phyloP scores from a whole-genome alignment of 2,113 vertebrate species.

The Coreoperca whiteheadi region DNA sequence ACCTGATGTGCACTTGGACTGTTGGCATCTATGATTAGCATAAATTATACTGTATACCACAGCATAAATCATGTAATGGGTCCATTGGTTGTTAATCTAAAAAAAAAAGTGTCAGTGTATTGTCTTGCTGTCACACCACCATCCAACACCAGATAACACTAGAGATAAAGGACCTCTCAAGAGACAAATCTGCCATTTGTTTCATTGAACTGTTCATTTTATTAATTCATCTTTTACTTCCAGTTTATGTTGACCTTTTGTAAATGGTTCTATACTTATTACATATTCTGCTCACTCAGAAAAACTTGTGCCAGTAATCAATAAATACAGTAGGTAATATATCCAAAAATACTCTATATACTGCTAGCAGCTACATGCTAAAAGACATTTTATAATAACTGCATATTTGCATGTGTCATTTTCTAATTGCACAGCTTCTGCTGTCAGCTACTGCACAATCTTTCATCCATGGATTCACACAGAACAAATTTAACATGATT shows the following conservation, averaged over 20 bases:
- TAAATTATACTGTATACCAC: background rate
- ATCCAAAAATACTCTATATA: background rate
- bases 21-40: background rate
- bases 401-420: constrained; percentile 8
- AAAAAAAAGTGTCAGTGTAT: background rate
- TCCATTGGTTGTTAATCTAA: background rate
- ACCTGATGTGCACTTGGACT: background rate
- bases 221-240: background rate
- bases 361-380: background rate
- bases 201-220: constrained; percentile 7
- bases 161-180: background rate
- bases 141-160: background rate
- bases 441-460: constrained; percentile 35
- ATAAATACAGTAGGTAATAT: background rate
- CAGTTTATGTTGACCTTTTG: constrained; percentile 29
- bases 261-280: background rate
- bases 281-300: constrained; percentile 18
- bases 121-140: too few species aligned
- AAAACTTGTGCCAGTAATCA: background rate
- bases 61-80: constrained; percentile 2
- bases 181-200: constrained; percentile 4
- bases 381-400: constrained; percentile 32
- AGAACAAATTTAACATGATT: constrained; percentile 64
- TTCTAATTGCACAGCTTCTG: constrained; percentile 40
- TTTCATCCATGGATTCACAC: constrained; percentile 56